phyloP scores from a whole-genome alignment of 1,140 invertebrate species.

The Drosophila lacertosa region DNA sequence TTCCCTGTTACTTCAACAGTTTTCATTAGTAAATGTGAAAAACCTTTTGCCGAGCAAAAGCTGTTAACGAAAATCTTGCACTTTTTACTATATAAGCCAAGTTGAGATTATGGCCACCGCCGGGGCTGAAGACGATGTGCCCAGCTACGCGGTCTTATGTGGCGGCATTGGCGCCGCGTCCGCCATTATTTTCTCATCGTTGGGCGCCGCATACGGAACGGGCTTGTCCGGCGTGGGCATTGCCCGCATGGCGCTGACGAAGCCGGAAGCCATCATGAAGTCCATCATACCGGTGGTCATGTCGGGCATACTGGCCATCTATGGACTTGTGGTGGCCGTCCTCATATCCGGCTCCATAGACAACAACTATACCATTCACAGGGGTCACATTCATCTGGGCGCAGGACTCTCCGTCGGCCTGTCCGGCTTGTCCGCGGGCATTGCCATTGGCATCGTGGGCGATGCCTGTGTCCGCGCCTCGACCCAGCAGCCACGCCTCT shows the following conservation, averaged over 20 bases:
- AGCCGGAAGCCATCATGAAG: slow-evolving; percentile 67
- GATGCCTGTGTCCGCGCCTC: slow-evolving; percentile 96
- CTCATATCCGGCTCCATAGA: slow-evolving; percentile 91
- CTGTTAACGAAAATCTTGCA: background rate
- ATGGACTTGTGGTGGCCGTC: slow-evolving; percentile 96
- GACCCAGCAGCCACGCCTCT: slow-evolving; percentile 95
- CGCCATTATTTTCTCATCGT: slow-evolving; percentile 93
- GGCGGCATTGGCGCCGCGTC: slow-evolving; percentile 98
- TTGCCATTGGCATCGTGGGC: slow-evolving; percentile 96
- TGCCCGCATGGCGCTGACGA: slow-evolving; percentile 42
- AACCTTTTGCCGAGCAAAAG: background rate
- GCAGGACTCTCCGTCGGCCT: slow-evolving; percentile 96
- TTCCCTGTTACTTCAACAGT: no score
- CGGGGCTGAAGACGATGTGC: slow-evolving; percentile 53
- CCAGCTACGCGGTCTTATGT: slow-evolving; percentile 90
- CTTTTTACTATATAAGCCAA: no score
- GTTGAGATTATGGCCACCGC: slow-evolving; percentile 33
- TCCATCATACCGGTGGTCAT: slow-evolving; percentile 73
- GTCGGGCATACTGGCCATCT: slow-evolving; percentile 87
- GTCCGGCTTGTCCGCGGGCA: slow-evolving; percentile 94
- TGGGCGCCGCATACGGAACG: slow-evolving; percentile 65
- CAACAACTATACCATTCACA: slow-evolving; percentile 86
- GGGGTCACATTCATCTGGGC: slow-evolving; percentile 94
- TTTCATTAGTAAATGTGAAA: background rate
- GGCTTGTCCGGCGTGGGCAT: slow-evolving; percentile 61